Percentiles rank a stretch among this genome's conserved stretches.
These are phyloP conservation scores for Helleia helle DNA, from an alignment of 2,888 invertebrate species.

Conservation along the genomic window DNA sequence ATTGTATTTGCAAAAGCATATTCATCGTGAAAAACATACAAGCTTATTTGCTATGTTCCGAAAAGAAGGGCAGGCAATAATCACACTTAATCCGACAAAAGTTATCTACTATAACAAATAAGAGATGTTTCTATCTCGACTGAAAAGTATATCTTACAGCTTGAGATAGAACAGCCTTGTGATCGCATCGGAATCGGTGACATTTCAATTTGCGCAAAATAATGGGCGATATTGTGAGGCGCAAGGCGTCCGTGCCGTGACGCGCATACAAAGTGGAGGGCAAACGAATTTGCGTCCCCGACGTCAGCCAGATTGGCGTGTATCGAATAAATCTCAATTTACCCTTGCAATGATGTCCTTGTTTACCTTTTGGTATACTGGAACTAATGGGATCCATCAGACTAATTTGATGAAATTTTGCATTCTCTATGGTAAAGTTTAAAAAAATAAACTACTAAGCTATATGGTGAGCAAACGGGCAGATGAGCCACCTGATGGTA, in stretches of 20 bases:
- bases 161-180: background rate
- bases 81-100: too few relatives aligned
- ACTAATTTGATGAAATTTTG: background rate
- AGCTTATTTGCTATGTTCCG: too few relatives aligned
- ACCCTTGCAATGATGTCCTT: conserved; percentile 9
- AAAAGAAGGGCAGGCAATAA: too few relatives aligned
- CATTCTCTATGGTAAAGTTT: too few relatives aligned
- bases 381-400: conserved; percentile 3
- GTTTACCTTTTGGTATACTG: conserved; percentile 4
- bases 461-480: too few relatives aligned
- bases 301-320: conserved; percentile 20
- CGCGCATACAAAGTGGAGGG: conserved; percentile 23
- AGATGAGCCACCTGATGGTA: too few relatives aligned
- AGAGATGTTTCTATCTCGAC: too few relatives aligned
- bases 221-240: conserved; percentile 26
- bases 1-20: too few relatives aligned
- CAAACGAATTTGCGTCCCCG: conserved; percentile 27
- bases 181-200: conserved; percentile 21
- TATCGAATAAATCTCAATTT: conserved; percentile 21
- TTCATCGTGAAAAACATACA: too few relatives aligned
- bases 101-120: too few relatives aligned
- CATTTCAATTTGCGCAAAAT: conserved; percentile 27
- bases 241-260: conserved; percentile 19
- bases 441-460: too few relatives aligned
- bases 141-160: background rate